Evolutionary conservation across 2,113 vertebrate genomes (phyloP).

Genomic region (Grus americana): DNA sequence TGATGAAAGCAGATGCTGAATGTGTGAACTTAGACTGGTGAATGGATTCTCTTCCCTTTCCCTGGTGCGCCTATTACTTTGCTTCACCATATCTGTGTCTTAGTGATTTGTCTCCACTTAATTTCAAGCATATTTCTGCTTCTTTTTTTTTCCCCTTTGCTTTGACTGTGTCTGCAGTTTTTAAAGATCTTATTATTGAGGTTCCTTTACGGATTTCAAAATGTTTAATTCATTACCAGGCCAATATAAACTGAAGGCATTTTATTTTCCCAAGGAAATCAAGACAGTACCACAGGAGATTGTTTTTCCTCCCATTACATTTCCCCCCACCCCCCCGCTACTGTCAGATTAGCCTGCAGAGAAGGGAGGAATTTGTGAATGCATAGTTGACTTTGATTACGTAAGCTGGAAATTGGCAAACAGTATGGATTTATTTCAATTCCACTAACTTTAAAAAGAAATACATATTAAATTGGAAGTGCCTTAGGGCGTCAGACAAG

Average conservation of each 20-base stretch:
- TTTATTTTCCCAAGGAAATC: constrained; percentile 15
- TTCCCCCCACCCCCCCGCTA: background rate
- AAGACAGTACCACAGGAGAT: constrained; percentile 29
- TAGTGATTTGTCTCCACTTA: background rate
- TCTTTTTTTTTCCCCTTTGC: background rate
- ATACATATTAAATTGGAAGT: background rate
- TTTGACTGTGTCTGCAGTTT: constrained; percentile 13
- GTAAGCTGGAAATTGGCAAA: constrained; percentile 5
- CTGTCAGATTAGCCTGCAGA: constrained; percentile 31
- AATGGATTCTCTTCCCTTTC: background rate
- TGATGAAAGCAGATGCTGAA: background rate
- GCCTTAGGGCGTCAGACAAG: background rate
- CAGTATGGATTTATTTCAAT: constrained; percentile 52
- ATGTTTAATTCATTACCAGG: constrained; percentile 38
- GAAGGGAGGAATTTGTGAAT: constrained; percentile 42
- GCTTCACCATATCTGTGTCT: background rate
- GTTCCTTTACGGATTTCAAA: constrained; percentile 15
- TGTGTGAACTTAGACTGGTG: background rate
- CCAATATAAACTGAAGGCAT: constrained; percentile 25
- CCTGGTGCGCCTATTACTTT: background rate
- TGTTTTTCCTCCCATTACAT: background rate
- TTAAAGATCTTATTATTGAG: constrained; percentile 19
- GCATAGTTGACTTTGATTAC: constrained; percentile 49
- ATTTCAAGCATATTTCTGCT: constrained; percentile 15
- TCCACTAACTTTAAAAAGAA: constrained; percentile 33